These are phyloP conservation scores for Micromussa lordhowensis DNA, from an alignment of 92 coral and sea anemone genomes.

Conservation along the genomic window DNA sequence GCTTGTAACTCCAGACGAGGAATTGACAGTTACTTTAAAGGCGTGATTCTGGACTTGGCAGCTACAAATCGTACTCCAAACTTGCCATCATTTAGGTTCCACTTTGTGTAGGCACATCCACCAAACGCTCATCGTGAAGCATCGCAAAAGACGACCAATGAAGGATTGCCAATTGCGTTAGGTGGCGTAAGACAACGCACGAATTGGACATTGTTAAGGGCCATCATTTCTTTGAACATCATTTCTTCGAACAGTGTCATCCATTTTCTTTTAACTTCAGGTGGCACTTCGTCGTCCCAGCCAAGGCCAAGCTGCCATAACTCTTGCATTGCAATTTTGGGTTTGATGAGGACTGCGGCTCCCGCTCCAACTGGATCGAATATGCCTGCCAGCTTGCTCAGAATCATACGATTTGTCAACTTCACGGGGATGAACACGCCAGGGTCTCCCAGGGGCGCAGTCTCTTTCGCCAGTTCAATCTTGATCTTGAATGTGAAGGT, in stretches of 20 bases:
- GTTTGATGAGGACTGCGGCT: conserved; percentile 45
- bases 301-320: neutral
- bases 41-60: conserved; percentile 40
- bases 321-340: conserved; percentile 61
- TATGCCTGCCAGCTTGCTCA: conserved; percentile 61
- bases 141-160: conserved; percentile 39
- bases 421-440: neutral
- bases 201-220: conserved; percentile 31
- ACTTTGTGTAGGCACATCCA: no score
- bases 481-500: no score
- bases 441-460: neutral
- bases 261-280: conserved; percentile 27
- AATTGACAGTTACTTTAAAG: conserved; percentile 55
- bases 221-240: no score
- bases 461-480: no score
- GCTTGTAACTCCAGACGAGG: conserved; percentile 64
- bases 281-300: conserved; percentile 37
- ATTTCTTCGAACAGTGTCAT: conserved; percentile 24
- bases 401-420: conserved; percentile 48
- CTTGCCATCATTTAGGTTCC: conserved; percentile 27
- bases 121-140: conserved; percentile 60
- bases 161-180: conserved; percentile 26
- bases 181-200: conserved; percentile 51
- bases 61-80: conserved; percentile 58
- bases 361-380: conserved; percentile 66